Conservation (phyloP, 2,888 invertebrate species). For the Cremastinae sp. region DNA sequence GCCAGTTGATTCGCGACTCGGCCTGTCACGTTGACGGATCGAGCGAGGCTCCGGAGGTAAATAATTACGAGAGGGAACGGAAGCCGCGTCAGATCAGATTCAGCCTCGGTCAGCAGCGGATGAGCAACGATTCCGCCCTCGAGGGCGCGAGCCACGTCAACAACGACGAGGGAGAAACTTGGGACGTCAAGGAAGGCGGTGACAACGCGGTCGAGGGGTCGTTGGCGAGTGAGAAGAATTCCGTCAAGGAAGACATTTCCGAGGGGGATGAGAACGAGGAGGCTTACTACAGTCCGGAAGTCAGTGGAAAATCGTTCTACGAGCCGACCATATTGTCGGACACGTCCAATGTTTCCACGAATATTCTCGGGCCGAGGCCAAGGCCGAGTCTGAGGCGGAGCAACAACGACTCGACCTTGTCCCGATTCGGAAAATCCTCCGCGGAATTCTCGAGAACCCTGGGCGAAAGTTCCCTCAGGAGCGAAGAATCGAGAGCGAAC, state of each 20-base stretch:
- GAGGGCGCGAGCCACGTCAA: background rate
- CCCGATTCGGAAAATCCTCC: conserved; percentile 28
- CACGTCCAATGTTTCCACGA: conserved; percentile 53
- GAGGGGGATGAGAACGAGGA: conserved; percentile 47
- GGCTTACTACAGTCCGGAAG: conserved; percentile 64
- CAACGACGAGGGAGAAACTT: background rate
- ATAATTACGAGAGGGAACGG: conserved; percentile 59
- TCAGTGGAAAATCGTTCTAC: conserved; percentile 59
- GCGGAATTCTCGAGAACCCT: background rate
- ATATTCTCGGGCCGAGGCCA: conserved; percentile 68
- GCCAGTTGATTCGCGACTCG: conserved; percentile 73
- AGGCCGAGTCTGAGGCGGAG: conserved; percentile 72
- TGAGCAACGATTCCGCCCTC: conserved; percentile 21
- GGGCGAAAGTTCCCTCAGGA: conserved; percentile 9
- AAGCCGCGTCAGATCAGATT: conserved; percentile 75
- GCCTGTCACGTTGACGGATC: conserved; percentile 17
- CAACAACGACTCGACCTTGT: conserved; percentile 48
- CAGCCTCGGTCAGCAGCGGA: conserved; percentile 66
- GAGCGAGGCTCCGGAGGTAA: conserved; percentile 30
- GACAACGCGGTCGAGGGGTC: conserved; percentile 7
- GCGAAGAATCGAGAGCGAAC: background rate
- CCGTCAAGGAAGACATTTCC: conserved; percentile 41
- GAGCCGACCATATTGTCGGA: conserved; percentile 68
- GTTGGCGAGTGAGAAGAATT: conserved; percentile 42
- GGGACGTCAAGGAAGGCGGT: background rate